Percentiles rank a stretch among this genome's conserved stretches.
phyloP scores from a whole-genome alignment of 2,888 invertebrate species.

The Ornithoptera alexandrae region DNA sequence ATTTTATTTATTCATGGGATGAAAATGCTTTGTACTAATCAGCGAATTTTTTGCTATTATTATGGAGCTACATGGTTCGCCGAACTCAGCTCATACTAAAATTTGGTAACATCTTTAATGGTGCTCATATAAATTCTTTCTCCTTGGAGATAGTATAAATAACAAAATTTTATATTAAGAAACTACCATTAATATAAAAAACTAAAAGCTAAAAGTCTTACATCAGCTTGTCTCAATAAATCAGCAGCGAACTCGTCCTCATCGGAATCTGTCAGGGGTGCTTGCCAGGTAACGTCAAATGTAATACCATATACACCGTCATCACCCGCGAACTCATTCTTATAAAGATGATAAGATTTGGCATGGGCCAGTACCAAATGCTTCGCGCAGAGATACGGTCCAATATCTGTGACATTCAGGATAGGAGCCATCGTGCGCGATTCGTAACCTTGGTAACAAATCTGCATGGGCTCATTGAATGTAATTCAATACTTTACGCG shows the following conservation, averaged over 20 bases:
- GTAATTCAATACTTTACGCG: constrained; percentile 79
- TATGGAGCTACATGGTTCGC: no score
- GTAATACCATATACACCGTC: constrained; percentile 48
- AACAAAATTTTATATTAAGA: no score
- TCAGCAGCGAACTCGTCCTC: constrained; percentile 56
- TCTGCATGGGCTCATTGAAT: constrained; percentile 77
- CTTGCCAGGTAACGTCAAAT: constrained; percentile 44
- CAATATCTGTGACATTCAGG: constrained; percentile 62
- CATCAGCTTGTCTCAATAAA: constrained; percentile 40
- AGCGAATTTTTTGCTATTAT: no score
- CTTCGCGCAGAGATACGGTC: constrained; percentile 73
- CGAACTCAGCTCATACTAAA: no score
- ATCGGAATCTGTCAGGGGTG: constrained; percentile 52
- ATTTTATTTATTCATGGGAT: no score
- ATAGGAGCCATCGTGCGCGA: constrained; percentile 48
- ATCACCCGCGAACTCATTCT: constrained; percentile 54
- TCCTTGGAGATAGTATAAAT: no score
- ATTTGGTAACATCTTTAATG: no score
- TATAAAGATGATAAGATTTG: constrained; percentile 61
- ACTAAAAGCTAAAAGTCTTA: constrained; percentile 29
- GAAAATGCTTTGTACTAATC: no score
- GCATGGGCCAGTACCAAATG: constrained; percentile 78
- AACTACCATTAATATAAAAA: no score
- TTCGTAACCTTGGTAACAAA: constrained; percentile 70
- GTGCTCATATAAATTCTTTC: no score